These are phyloP conservation scores for Selene dorsalis DNA, from an alignment of 2,797 vertebrate genomes.

Conservation along the genomic window DNA sequence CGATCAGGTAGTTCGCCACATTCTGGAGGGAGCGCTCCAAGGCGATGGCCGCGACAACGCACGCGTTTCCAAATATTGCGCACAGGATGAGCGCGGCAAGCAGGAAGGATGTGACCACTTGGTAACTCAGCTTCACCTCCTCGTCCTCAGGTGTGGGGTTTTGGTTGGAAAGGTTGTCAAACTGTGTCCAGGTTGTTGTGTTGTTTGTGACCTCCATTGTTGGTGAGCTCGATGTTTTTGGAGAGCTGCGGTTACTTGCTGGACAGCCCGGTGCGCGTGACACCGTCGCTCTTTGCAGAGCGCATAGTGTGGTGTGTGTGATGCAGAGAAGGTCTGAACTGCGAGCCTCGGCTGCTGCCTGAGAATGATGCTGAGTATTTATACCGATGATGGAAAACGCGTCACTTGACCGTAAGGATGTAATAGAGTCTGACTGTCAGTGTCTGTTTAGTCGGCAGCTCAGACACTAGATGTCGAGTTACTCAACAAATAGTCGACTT, in stretches of 20 bases:
- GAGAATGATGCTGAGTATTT: conserved; percentile 71
- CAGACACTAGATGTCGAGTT: conserved; percentile 2
- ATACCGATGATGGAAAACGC: conserved; percentile 80
- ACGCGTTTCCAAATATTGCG: conserved; percentile 87
- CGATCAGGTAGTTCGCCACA: conserved; percentile 96
- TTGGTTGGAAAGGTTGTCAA: conserved; percentile 60
- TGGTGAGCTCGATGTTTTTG: neutral
- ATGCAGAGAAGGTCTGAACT: conserved; percentile 47
- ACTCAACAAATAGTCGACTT: too few relatives aligned
- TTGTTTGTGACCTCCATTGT: conserved; percentile 80
- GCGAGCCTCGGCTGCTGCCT: conserved; percentile 63
- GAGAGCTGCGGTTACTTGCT: conserved; percentile 43
- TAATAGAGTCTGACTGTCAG: conserved; percentile 18
- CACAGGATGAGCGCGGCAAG: conserved; percentile 92
- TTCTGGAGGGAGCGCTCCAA: conserved; percentile 95
- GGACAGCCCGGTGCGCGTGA: conserved; percentile 48
- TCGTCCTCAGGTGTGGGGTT: conserved; percentile 53
- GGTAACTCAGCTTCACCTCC: conserved; percentile 80
- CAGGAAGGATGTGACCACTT: conserved; percentile 90
- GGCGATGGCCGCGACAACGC: conserved; percentile 93
- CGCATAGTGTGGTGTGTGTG: conserved; percentile 47
- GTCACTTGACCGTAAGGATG: conserved; percentile 77
- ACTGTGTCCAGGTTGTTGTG: conserved; percentile 69
- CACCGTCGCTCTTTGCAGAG: conserved; percentile 48
- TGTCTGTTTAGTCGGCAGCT: conserved; percentile 18